Percentiles rank a stretch among this genome's conserved stretches.
phyloP scores from a whole-genome alignment of 2,888 invertebrate genomes.

The Sylvicola cinctus region DNA sequence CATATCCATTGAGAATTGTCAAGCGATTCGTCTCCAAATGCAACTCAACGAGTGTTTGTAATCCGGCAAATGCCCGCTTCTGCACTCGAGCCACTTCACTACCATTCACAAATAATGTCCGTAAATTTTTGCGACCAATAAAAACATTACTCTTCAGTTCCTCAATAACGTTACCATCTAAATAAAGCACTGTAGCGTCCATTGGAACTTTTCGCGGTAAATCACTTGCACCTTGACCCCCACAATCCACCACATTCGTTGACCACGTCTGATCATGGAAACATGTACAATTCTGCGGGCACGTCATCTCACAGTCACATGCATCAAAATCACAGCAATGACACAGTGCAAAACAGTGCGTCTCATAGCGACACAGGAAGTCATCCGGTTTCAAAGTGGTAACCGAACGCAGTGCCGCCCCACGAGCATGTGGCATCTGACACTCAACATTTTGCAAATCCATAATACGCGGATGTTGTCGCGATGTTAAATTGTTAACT shows the following conservation, averaged over 20 bases:
- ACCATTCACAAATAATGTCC: conserved; percentile 64
- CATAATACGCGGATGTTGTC: conserved; percentile 73
- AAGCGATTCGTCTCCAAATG: conserved; percentile 75
- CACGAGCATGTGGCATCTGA: conserved; percentile 64
- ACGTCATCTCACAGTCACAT: conserved; percentile 93
- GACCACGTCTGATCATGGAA: conserved; percentile 89
- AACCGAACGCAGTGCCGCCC: conserved; percentile 56
- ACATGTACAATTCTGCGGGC: conserved; percentile 83
- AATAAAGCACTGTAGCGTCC: conserved; percentile 82
- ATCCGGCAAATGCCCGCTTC: conserved; percentile 72
- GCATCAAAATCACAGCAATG: conserved; percentile 93
- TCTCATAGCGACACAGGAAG: conserved; percentile 80
- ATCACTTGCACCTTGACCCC: conserved; percentile 29
- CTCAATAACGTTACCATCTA: conserved; percentile 76
- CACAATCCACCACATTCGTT: conserved; percentile 82
- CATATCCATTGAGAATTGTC: conserved; percentile 56
- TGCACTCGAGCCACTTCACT: conserved; percentile 68
- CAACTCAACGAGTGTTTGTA: conserved; percentile 54
- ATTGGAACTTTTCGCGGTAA: conserved; percentile 68
- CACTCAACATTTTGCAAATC: conserved; percentile 78
- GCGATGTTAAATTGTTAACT: conserved; percentile 66
- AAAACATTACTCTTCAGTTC: conserved; percentile 73
- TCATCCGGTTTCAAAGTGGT: conserved; percentile 58
- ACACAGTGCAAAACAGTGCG: conserved; percentile 85
- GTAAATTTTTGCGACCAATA: conserved; percentile 76